Conservation (phyloP, 30 jellyfish, hydroid and myxozoan genomes). For the Chrysaora quinquecirrha region DNA sequence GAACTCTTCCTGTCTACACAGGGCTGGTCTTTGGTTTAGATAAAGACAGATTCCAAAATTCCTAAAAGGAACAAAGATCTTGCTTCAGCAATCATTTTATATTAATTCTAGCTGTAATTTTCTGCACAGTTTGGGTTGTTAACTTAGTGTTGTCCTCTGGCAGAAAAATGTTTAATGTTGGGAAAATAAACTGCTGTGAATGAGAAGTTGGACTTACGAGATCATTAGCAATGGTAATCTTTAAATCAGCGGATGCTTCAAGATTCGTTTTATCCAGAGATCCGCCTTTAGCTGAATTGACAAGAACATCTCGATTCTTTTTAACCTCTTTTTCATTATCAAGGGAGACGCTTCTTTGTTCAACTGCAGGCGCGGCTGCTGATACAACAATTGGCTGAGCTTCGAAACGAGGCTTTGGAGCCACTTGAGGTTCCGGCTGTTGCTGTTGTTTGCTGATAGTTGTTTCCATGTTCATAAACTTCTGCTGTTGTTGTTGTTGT, state of each 20-base stretch:
- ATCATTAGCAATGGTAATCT: no score
- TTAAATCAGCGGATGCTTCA: neutral
- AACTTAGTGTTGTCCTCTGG: no score
- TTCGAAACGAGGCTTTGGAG: slow-evolving; percentile 4
- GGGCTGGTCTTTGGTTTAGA: no score
- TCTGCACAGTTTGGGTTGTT: no score
- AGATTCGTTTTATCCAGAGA: neutral
- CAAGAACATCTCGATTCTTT: neutral
- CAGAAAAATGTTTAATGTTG: no score
- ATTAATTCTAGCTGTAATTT: no score
- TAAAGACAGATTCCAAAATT: no score
- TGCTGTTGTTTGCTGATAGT: neutral
- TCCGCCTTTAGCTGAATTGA: neutral
- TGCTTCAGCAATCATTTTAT: no score
- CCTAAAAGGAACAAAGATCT: no score
- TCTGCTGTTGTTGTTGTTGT: slow-evolving; percentile 25
- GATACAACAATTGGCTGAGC: neutral
- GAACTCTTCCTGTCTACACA: no score
- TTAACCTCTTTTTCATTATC: slow-evolving; percentile 10
- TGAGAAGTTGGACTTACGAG: no score
- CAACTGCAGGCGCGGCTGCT: neutral
- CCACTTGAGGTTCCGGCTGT: neutral
- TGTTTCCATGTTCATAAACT: neutral
- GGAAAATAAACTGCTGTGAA: no score
- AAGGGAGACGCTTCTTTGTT: slow-evolving; percentile 5